phyloP scores from a whole-genome alignment of 2,888 invertebrate species.

The Formica aserva region DNA sequence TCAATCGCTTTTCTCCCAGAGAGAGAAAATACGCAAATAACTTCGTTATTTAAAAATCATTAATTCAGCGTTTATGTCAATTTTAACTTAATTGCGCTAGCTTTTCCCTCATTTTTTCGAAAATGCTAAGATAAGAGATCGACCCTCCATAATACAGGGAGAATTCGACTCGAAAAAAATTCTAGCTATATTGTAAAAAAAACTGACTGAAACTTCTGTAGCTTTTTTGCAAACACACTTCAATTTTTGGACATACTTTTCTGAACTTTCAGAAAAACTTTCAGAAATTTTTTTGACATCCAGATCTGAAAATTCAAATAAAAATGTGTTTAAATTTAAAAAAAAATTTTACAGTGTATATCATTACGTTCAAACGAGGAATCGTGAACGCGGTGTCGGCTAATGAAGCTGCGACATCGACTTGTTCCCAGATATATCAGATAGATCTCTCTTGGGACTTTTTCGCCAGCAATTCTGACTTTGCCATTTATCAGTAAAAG shows the following conservation, averaged over 20 bases:
- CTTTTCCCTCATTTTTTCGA: not conserved
- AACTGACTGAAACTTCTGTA: too few relatives aligned
- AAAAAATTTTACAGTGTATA: too few relatives aligned
- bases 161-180: not conserved
- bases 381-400: not conserved
- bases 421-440: conserved; percentile 56
- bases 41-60: not conserved
- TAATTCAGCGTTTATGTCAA: not conserved
- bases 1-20: not conserved
- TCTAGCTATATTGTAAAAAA: not conserved
- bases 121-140: not conserved
- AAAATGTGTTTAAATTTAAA: too few relatives aligned
- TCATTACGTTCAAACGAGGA: not conserved
- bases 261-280: too few relatives aligned
- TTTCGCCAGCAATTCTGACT: conserved; percentile 34
- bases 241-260: too few relatives aligned
- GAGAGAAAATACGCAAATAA: not conserved
- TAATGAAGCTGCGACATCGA: conserved; percentile 2
- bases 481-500: conserved; percentile 59
- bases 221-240: too few relatives aligned
- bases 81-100: not conserved
- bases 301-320: too few relatives aligned
- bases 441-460: conserved; percentile 55
- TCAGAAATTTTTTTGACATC: too few relatives aligned
- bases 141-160: not conserved